Percentiles rank a stretch among this genome's conserved stretches.
phyloP scores from a whole-genome alignment of 2,797 vertebrate genomes.

The Botia kubotai region DNA sequence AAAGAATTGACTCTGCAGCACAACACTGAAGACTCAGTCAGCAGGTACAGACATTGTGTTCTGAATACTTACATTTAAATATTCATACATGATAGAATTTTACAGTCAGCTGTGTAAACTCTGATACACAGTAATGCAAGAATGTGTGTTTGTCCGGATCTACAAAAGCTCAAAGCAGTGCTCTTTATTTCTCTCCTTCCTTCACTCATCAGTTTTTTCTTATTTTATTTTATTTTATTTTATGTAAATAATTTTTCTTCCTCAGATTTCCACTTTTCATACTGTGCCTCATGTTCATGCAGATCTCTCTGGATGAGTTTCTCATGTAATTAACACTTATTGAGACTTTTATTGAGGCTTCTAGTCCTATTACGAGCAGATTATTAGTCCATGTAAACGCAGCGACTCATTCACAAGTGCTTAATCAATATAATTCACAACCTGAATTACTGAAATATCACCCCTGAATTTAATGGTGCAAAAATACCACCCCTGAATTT shows the following conservation, averaged over 20 bases:
- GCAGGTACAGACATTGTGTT: background rate
- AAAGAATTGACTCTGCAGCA: too few species aligned
- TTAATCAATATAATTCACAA: background rate
- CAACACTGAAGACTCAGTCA: too few species aligned
- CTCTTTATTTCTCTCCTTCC: conserved; percentile 28
- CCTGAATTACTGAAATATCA: conserved; percentile 2
- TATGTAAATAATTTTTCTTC: conserved; percentile 28
- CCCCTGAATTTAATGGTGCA: conserved; percentile 1
- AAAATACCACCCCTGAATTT: background rate
- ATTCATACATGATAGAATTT: too few species aligned
- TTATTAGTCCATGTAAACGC: too few species aligned
- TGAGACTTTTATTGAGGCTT: too few species aligned
- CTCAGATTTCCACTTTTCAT: conserved; percentile 6
- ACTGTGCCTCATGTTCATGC: background rate
- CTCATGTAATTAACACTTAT: too few species aligned
- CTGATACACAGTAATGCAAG: too few species aligned
- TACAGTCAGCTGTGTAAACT: too few species aligned
- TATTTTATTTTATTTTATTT: conserved; percentile 2
- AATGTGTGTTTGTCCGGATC: conserved; percentile 27
- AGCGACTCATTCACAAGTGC: conserved; percentile 1
- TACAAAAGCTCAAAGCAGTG: conserved; percentile 28
- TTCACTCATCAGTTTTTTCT: conserved; percentile 5
- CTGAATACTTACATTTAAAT: too few species aligned
- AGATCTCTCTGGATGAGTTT: background rate
- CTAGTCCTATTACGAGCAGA: too few species aligned